Evolutionary conservation across 2,888 invertebrate genomes (phyloP).

Genomic region (Busseola fusca): DNA sequence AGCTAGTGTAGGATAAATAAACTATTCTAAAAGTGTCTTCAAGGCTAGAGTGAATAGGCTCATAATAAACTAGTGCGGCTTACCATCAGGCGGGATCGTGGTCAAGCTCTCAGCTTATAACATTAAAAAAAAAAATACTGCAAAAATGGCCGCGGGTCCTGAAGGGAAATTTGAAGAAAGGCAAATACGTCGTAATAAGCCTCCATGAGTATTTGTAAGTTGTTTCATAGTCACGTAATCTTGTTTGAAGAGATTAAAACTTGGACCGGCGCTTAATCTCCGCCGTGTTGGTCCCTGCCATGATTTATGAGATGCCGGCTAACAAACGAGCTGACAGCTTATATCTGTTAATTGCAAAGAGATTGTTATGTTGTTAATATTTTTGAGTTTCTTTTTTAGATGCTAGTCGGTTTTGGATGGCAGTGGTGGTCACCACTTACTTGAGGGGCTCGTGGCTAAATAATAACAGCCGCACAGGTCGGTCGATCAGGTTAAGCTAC

Average conservation of each 20-base stretch:
- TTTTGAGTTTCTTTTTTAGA: conserved; percentile 32
- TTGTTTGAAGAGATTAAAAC: conserved; percentile 66
- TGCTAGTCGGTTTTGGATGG: neutral
- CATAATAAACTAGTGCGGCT: too few relatives aligned
- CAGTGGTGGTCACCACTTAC: too few relatives aligned
- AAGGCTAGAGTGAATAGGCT: too few relatives aligned
- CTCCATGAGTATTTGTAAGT: conserved; percentile 46
- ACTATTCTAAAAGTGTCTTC: too few relatives aligned
- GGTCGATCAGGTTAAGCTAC: too few relatives aligned
- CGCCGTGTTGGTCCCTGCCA: conserved; percentile 39
- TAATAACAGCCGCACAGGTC: too few relatives aligned
- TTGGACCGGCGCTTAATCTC: conserved; percentile 62
- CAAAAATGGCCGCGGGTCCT: conserved; percentile 16
- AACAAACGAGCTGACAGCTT: conserved; percentile 63
- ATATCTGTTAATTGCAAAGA: conserved; percentile 51
- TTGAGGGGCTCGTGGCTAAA: too few relatives aligned
- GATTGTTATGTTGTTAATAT: conserved; percentile 56
- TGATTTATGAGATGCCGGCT: conserved; percentile 62
- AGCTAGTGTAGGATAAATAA: too few relatives aligned
- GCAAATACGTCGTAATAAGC: conserved; percentile 48
- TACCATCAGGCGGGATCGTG: too few relatives aligned
- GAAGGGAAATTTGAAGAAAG: conserved; percentile 30
- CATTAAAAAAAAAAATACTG: too few relatives aligned
- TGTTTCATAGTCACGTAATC: conserved; percentile 61
- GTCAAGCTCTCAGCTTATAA: too few relatives aligned